Evolutionary conservation across 2,888 invertebrate genomes (phyloP), one percentile per base, ranked within the genome.

Genomic region (Mesorhabditis belari): DNA sequence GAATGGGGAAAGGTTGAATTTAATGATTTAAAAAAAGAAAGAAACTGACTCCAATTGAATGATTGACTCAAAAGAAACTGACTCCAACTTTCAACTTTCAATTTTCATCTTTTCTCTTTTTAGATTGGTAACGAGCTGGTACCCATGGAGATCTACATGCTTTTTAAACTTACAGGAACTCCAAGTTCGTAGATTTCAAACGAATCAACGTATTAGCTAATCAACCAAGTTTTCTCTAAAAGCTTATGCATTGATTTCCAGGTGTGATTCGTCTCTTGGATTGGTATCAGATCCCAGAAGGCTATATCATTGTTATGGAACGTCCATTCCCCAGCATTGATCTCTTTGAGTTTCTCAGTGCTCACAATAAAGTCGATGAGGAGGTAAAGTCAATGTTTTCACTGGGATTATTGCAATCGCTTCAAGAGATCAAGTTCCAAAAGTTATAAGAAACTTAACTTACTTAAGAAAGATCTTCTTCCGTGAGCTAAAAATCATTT

Each of bases 221-320:
- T 35, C 12, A 17, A 2, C 44, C n/a, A 35, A 35, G 44, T n/a
- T 35, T n/a, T n/a, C n/a, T n/a, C n/a, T 35, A 9, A 35, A 35
- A 17, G n/a, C 12, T 35, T 24, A 23, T 17, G 17, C 19, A 25
- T 21, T 9, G 19, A 21, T 27, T 54, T 25, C n/a, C 60, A 63
- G 78, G 79, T 35, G 76, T 77, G 1, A 77, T 79, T 56, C 65
- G 67, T 27, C 65, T 79, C 21, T 59, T 79, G 21, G 77, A 79
- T 55, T 79, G 79, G 79, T 79, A 71, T 70, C 65, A 65, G 55
- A 73, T 77, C 54, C 79, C 79, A 29, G 79, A 79, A 60, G 79
- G 79, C 57, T 79, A 69, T 61, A 63, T 79, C 19, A 76, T 79
- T 52, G 76, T 79, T 5, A 79, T 79, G 79, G 79, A 79, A 58